Base-by-base conservation (phyloP, 2,113 vertebrate genomes). In the Ovis canadensis region DNA sequence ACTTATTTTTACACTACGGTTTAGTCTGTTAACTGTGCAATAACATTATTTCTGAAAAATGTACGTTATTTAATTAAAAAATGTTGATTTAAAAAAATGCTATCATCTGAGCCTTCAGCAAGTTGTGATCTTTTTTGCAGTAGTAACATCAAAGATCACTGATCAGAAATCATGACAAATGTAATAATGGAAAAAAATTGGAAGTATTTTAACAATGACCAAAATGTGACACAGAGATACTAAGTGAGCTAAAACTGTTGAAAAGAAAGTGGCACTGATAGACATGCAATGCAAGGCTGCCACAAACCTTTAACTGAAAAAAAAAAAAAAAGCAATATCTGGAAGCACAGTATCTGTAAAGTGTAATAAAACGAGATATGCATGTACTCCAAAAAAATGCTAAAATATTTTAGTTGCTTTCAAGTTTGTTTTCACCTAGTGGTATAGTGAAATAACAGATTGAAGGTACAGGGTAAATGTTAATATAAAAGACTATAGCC, bases 381-480 rank as follows among this genome's bases (percentile, higher is more conserved):
- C 33, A 4, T 36, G 7, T 55, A 94, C 29, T 43, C 50, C 0
- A 54, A 88, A 92, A 92, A 81, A 29, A 50, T 19, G 16, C 25
- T 81, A 0, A 91, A 48, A 29, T 88, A 60, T 95, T 84, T 97
- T 83, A 83, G 29, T 95, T 93, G 81, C 52, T 96, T 95, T 98
- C 19, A 92, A 84, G 25, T 92, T 95, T 91, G 50, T 12, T 91
- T 96, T 48, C 43, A 88, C 23, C 71, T 23, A 83, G 19, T 86
- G 74, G 33, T 92, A 7, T 60, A 84, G 17, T 92, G 43, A 89
- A 90, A 71, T 62, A 64, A 78, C 27, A 88, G 40, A 87, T 77
- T 64, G 27, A 92, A 97, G 60, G 83, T 82, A 31, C 11, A 17
- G 3, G 31, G 15, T 90, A 40, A 94, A 88, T n/a, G 14, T 40